Evolutionary conservation across 2,888 invertebrate species (phyloP).

Genomic region (Lithophane socia): DNA sequence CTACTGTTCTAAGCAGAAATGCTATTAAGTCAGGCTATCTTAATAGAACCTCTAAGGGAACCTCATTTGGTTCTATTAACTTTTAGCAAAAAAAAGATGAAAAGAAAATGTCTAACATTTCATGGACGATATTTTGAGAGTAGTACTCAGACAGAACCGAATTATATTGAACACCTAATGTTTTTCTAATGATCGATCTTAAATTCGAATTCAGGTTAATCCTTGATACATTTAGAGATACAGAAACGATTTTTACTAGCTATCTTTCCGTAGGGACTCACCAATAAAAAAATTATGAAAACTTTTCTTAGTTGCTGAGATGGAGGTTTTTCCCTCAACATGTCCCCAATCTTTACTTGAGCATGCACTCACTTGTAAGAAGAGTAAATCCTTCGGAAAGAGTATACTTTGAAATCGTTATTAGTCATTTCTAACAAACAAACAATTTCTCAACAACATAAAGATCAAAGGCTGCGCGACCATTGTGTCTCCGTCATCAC

Average conservation of each 20-base stretch:
- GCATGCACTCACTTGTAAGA: neutral
- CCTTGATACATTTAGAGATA: neutral
- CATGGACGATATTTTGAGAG: constrained; percentile 1
- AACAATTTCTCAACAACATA: constrained; percentile 8
- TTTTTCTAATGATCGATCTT: neutral
- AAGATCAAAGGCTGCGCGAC: constrained; percentile 14
- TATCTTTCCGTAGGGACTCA: neutral
- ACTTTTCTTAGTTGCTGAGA: too few species aligned
- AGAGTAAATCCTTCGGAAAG: neutral
- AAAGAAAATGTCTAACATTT: constrained; percentile 7
- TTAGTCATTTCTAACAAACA: neutral
- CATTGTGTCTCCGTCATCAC: constrained; percentile 68
- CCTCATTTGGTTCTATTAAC: constrained; percentile 25
- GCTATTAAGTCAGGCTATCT: constrained; percentile 23
- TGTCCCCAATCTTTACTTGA: neutral
- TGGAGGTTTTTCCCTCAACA: too few species aligned
- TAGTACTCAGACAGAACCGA: neutral
- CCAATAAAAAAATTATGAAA: neutral
- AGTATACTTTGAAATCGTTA: neutral
- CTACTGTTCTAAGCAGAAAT: constrained; percentile 22
- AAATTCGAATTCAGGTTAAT: neutral
- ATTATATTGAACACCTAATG: neutral
- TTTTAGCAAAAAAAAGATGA: constrained; percentile 29
- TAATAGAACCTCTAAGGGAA: constrained; percentile 28
- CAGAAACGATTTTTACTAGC: neutral